These are phyloP conservation scores for Meganola albula DNA, from an alignment of 2,888 invertebrate genomes.

Conservation along the genomic window DNA sequence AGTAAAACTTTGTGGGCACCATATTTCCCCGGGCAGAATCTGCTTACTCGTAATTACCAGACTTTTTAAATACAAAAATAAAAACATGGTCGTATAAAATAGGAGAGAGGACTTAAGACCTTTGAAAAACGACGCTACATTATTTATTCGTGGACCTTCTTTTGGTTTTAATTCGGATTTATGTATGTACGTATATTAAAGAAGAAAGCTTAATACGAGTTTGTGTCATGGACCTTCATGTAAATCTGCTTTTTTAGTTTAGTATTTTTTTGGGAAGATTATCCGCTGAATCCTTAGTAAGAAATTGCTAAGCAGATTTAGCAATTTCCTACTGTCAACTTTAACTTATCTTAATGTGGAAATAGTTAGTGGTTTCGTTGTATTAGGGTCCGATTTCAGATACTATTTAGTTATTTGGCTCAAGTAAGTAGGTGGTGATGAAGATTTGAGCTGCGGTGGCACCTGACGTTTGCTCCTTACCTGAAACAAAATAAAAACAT, in stretches of 20 bases:
- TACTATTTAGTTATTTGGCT: no score
- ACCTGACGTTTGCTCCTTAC: no score
- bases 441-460: no score
- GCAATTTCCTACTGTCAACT: no score
- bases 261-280: no score
- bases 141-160: constrained; percentile 64
- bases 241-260: constrained; percentile 18
- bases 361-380: no score
- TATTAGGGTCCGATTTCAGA: no score
- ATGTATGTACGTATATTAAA: constrained; percentile 67
- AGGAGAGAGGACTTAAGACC: constrained; percentile 61
- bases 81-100: constrained; percentile 60
- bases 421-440: no score
- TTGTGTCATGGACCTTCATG: constrained; percentile 39
- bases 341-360: no score
- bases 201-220: constrained; percentile 51
- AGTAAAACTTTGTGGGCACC: constrained; percentile 30
- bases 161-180: constrained; percentile 72
- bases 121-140: constrained; percentile 66
- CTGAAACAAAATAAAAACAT: no score
- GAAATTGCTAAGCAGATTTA: no score
- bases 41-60: constrained; percentile 65
- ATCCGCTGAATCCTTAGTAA: no score
- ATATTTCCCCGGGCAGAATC: constrained; percentile 39
- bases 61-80: constrained; percentile 60